These are phyloP conservation scores for Lamprotornis superbus DNA, from an alignment of 2,113 vertebrate species.

Conservation along the genomic window DNA sequence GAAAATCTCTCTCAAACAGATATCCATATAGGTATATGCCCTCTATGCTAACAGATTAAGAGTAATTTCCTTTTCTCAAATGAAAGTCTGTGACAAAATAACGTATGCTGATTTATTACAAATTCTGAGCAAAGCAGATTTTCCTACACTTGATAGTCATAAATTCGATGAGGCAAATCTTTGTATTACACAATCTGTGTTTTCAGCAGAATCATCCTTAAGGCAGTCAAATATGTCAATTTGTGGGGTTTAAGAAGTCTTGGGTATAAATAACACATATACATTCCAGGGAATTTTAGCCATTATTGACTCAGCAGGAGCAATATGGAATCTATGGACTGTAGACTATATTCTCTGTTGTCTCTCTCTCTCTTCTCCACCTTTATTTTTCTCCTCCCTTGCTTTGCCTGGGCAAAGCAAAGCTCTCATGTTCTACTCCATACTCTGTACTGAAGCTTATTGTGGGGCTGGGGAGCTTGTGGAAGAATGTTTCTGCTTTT, in stretches of 20 bases:
- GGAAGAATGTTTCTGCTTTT: background rate
- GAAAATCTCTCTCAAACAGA: background rate
- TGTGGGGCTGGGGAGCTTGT: background rate
- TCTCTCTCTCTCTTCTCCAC: background rate
- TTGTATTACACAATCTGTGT: conserved; percentile 40
- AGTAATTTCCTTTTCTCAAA: conserved; percentile 36
- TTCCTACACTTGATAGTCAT: conserved; percentile 34
- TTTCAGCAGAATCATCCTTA: conserved; percentile 10
- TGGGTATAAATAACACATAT: background rate
- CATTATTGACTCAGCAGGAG: background rate
- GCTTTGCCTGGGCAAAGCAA: background rate
- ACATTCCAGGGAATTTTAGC: background rate
- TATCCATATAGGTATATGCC: background rate
- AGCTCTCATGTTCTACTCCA: background rate
- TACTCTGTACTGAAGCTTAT: background rate
- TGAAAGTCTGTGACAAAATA: conserved; percentile 39
- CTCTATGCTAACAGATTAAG: conserved; percentile 1
- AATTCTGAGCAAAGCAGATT: conserved; percentile 50
- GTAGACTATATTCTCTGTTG: background rate
- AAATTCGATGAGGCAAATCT: conserved; percentile 32
- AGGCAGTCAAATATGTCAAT: conserved; percentile 24
- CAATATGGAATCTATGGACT: background rate
- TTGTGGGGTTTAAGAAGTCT: background rate
- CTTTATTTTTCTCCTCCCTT: background rate
- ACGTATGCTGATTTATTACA: conserved; percentile 58